Conservation (phyloP, 1,140 invertebrate genomes). For the Dysdera silvatica region DNA sequence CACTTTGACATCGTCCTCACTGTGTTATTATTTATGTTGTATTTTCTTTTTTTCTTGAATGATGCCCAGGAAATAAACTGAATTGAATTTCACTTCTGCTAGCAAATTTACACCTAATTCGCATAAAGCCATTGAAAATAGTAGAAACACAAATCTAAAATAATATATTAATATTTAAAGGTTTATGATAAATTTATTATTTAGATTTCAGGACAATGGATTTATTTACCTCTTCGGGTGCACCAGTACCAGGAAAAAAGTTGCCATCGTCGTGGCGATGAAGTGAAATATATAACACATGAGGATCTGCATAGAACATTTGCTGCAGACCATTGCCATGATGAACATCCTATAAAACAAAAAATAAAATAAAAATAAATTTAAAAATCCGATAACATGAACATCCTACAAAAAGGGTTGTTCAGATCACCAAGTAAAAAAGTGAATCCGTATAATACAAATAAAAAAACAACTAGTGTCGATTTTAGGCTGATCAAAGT, state of each 20-base stretch:
- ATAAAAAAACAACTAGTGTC: too few relatives aligned
- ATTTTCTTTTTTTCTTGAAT: neutral
- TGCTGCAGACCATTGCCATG: constrained; percentile 99
- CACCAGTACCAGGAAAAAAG: constrained; percentile 97
- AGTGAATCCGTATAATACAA: too few relatives aligned
- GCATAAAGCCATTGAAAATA: neutral
- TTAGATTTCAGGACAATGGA: constrained; percentile 16
- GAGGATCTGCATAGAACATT: constrained; percentile 92
- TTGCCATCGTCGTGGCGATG: constrained; percentile 99
- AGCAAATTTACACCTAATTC: too few relatives aligned
- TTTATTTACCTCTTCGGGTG: constrained; percentile 61
- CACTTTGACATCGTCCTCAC: too few relatives aligned
- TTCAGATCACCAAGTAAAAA: too few relatives aligned
- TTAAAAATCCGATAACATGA: neutral
- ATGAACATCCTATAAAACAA: constrained; percentile 75
- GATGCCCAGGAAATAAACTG: neutral
- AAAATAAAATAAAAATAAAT: constrained; percentile 1
- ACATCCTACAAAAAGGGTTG: too few relatives aligned
- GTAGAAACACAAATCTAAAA: neutral
- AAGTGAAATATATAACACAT: constrained; percentile 91
- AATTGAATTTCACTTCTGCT: too few relatives aligned
- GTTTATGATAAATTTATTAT: neutral
- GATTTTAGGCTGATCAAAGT: too few relatives aligned
- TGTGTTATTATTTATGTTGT: too few relatives aligned
- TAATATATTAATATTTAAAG: neutral